Evolutionary conservation across 2,113 vertebrate genomes (phyloP), one percentile per base, ranked within the genome.

Genomic region (Dipodomys ordii): DNA sequence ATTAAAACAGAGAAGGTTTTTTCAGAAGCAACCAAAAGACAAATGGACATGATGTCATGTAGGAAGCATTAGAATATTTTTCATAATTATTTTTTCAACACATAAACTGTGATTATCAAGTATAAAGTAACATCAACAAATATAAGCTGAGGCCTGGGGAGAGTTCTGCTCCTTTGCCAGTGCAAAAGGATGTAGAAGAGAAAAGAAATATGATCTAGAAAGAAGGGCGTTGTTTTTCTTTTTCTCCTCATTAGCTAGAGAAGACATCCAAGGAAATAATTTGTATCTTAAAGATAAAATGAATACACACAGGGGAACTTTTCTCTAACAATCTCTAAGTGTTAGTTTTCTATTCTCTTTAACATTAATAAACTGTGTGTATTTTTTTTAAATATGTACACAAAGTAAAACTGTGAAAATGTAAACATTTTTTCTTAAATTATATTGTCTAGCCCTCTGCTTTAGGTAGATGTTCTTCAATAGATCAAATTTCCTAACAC

Each of bases 31-130:
- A 79, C 90, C 76, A 87, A 93, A 93, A 94, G 85, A 87, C 76
- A 88, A 83, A 90, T 88, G 79, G 87, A 71, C 35, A 44, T 83
- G 91, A 85, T 62, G 69, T 88, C 94, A 95, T 71, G 27, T 57
- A 85, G 76, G 92, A 94, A 90, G 71, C 85, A 95, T 76, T 4
- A 78, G 73, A 88, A 53, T 80, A 84, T 90, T 95, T 85, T 83
- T 79, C 90, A 57, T 87, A 76, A 89, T 89, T 81, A 53, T 49
- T 90, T 96, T 89, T 91, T 93, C 90, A 57, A 89, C 79, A 92
- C 73, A 86, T 83, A 69, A 88, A 44, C 67, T 77, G 27, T 88
- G 86, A 83, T 76, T 73, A 86, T 74, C 62, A 92, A 92, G 82
- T 82, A 10, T 85, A 87, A 80, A 94, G 72, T 46, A 79, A 60